Evolutionary conservation across 2,113 vertebrate genomes (phyloP), one percentile per base, ranked within the genome.

Genomic region (Oryzias curvinotus): DNA sequence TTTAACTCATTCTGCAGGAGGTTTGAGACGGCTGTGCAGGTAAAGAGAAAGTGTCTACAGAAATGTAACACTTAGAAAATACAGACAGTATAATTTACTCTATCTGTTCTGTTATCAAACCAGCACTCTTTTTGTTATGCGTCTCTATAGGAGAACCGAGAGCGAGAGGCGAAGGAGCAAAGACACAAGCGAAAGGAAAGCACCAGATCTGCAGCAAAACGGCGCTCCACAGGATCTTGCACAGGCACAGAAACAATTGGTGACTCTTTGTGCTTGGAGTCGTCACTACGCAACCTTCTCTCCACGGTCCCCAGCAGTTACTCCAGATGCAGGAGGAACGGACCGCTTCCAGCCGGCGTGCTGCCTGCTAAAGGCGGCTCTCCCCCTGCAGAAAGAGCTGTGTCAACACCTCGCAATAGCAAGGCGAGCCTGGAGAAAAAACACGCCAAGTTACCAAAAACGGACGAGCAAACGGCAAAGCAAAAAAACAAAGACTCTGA

Each of bases 1-100:
- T 93, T 93, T 59, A 71, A 90, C 66, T 90, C 85, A 1, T 93
- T 93, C 61, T 89, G 90, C 64, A 88, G 87, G 42, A 89, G 86
- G 57, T 92, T 93, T 72, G 80, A 87, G 14, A 81, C 54, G 7
- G 91, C 92, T n/a, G 71, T 91, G 0, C 65, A 65, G 85, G 92
- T 93, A 52, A 64, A 68, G 16, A 19, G 25, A 19, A 36, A 36
- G 2, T 23, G 21, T 23, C 21, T 23, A 23, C 21, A 36, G 10
- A 36, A 36, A 12, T 36, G 26, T 5, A 28, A 28, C 26, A 5
- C 26, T 23, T 23, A 2, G 21, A 28, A 28, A 28, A 7, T 28
- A 28, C 26, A 28, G 26, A 28, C 26, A 28, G 26, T 28, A 28
- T 28, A 2, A 1, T 28, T 28, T 28, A 5, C 26, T 28, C 26